These are phyloP conservation scores for Pantherophis vulpinus DNA, from an alignment of 2,797 vertebrate species.

Conservation along the genomic window DNA sequence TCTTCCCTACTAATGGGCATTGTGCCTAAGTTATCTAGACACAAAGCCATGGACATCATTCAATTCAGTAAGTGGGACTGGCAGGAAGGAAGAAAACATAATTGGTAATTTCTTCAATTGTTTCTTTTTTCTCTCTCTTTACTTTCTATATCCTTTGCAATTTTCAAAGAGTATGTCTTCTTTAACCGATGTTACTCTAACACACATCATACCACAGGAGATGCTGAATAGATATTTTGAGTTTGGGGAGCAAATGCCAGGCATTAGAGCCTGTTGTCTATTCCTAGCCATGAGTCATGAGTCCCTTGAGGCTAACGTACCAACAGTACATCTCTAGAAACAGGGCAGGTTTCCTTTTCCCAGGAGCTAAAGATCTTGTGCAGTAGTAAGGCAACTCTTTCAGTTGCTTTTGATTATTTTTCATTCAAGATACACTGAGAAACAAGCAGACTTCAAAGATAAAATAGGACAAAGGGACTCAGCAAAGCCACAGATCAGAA, in stretches of 20 bases:
- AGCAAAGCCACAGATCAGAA: constrained; percentile 16
- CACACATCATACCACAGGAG: not conserved
- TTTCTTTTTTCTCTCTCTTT: not conserved
- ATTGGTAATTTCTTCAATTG: not conserved
- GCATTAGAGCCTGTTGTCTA: not conserved
- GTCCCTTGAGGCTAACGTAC: not conserved
- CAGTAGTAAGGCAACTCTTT: not conserved
- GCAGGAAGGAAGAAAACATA: not conserved
- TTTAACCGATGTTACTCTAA: not conserved
- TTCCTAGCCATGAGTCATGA: not conserved
- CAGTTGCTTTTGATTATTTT: not conserved
- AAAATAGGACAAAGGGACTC: constrained; percentile 8
- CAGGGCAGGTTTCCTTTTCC: not conserved
- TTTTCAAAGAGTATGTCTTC: not conserved
- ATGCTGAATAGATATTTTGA: not conserved
- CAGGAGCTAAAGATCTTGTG: not conserved
- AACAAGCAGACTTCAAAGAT: constrained; percentile 55
- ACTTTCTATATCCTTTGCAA: not conserved
- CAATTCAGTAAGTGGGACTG: not conserved
- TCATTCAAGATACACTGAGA: not conserved
- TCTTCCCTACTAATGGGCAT: not conserved
- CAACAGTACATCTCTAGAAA: not conserved
- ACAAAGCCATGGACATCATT: not conserved
- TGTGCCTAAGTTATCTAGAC: not conserved
- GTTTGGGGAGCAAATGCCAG: not conserved